Conservation (phyloP, 2,113 vertebrate species). For the Centropus bengalensis region DNA sequence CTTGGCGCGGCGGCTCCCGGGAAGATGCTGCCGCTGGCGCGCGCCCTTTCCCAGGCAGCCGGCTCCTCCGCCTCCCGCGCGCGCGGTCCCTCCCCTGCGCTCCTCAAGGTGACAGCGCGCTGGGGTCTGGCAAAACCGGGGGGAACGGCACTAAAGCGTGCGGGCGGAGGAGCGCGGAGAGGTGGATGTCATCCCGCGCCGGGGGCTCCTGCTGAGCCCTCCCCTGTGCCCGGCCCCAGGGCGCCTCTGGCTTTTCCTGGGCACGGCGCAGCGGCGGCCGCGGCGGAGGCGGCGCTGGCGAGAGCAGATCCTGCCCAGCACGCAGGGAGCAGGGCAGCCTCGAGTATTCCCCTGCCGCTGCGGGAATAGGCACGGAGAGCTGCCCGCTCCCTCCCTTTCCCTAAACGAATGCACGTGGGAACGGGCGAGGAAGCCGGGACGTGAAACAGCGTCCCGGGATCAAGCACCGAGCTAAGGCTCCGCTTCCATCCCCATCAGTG, state of each 20-base stretch:
- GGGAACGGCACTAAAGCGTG: background rate
- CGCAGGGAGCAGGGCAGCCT: background rate
- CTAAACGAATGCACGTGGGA: fast-evolving
- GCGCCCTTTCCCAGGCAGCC: background rate
- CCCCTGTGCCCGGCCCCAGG: background rate
- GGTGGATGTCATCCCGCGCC: background rate
- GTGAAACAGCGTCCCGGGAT: background rate
- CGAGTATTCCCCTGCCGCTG: background rate
- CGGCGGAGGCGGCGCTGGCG: background rate
- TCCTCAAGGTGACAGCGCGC: background rate
- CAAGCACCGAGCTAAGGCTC: background rate
- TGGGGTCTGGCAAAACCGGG: background rate
- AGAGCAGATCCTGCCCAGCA: background rate
- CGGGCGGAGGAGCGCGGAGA: background rate
- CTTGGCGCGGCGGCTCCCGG: background rate
- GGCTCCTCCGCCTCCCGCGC: background rate
- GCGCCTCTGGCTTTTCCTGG: background rate
- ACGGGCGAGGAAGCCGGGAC: background rate
- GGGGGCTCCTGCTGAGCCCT: background rate
- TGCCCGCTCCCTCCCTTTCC: background rate
- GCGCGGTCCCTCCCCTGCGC: background rate
- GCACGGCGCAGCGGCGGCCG: background rate
- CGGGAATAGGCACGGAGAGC: background rate
- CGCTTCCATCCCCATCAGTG: background rate
- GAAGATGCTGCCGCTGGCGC: background rate